Evolutionary conservation across 2,113 vertebrate species (phyloP), one percentile per base, ranked within the genome.

Genomic region (Sceloporus tristichus): DNA sequence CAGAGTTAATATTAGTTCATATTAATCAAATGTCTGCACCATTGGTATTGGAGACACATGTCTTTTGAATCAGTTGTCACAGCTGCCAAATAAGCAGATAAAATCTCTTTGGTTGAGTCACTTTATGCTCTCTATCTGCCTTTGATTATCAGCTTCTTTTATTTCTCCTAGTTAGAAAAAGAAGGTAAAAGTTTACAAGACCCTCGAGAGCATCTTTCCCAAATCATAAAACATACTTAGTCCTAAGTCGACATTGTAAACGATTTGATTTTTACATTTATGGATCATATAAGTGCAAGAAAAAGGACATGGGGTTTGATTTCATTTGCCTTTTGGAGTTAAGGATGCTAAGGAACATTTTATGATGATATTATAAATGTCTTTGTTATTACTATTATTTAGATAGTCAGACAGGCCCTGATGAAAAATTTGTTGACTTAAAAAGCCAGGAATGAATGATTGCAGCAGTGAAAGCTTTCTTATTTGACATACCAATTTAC

Each of bases 21-120:
- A 48, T 48, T 48, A 66, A 90, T 75, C 83, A 4, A 48, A 68
- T 74, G 40, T 66, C 42, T 68, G 25, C 11, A 40, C 70, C 88
- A 56, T 85, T 92, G 80, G 88, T 74, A 91, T 48, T 85, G 71
- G 90, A 86, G 48, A 92, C 89, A 93, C 90, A 77, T 62, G 84
- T 23, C 73, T 85, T 38, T 42, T 25, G 3, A 85, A 90, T 7
- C 16, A 88, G 79, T 66, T 89, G 70, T 13, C 48, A 40, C 10
- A 92, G 71, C 68, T 54, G 85, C 74, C 86, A 82, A 84, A 90
- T 76, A 92, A 93, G 84, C 23, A 88, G 56, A 70, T 54, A 42
- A 18, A 25, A 48, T 75, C 59, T 75, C 84, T 82, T 79, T 66
- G 78, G 14, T 65, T 56, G 59, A 76, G 42, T 56, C 11, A 29